Evolutionary conservation across 2,797 vertebrate species (phyloP), one percentile per base, ranked within the genome.

Genomic region (Tarsius wallacei): DNA sequence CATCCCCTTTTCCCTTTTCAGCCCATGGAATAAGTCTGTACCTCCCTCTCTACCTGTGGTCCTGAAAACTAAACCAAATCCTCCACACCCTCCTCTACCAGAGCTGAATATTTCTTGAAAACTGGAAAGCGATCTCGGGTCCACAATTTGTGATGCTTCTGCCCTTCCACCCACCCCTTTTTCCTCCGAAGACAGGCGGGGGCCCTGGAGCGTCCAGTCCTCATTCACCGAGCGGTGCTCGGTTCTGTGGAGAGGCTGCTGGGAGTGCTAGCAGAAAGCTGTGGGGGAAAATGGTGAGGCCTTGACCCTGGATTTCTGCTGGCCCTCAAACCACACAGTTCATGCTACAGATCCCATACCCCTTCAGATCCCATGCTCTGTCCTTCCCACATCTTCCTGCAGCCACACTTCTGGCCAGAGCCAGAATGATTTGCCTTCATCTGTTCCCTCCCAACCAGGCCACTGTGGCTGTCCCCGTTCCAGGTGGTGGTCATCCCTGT

Each of bases 231-330:
- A 26, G 99, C 99, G 0, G 99, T 99, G 76, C 98, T 99, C 64
- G 99, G 99, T 57, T 99, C 99, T 0, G 98, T 99, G 97, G 99
- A 99, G 97, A 99, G 99, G 85, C 99, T 99, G 99, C 98, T 99
- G 33, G 99, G 99, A 0, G 99, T 99, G 57, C 98, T 99, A 98
- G 99, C 99, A 0, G 99, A 99, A 98, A 99, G 99, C 98, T 99
- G 98, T 73, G 99, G 99, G 0, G 99, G 99, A 0, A 99, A 99
- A 99, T 99, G 99, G 99, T 99, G 98, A 99, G 98, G 61, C 31
- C 26, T 0, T 10, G n/a, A 36, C 33, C 21, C 33, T 13, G 1
- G 13, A 21, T 33, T 42, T 61, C 84, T 74, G 33, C 59, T 47
- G 83, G 55, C 55, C 82, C 68, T 66, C 53, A 53, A 7, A 49